Conservation (phyloP, 37 sponge, comb jelly and placozoan genomes). For the Amphimedon queenslandica region DNA sequence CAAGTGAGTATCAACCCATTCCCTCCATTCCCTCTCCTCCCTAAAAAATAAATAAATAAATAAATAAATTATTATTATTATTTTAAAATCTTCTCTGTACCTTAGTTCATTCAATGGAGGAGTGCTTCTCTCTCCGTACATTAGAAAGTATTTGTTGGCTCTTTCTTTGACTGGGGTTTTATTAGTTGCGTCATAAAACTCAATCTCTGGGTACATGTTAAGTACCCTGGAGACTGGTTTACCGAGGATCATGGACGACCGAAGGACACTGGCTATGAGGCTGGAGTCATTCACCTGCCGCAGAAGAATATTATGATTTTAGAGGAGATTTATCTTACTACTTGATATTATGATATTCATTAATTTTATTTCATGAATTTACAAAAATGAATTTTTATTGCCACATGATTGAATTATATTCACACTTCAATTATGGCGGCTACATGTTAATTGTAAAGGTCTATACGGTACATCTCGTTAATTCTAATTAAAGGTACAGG, state of each 20-base stretch:
- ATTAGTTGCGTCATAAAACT: slow-evolving; percentile 44
- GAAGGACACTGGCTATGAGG: slow-evolving; percentile 72
- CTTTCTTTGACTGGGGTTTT: slow-evolving; percentile 33
- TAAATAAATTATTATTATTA: too few relatives aligned
- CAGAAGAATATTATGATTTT: neutral
- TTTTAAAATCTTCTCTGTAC: too few relatives aligned
- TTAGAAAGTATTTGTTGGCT: slow-evolving; percentile 78
- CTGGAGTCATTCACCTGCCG: slow-evolving; percentile 72
- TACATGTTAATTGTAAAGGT: too few relatives aligned
- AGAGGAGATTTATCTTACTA: neutral
- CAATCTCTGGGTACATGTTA: slow-evolving; percentile 66
- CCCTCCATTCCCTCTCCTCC: slow-evolving; percentile 89
- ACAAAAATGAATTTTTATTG: too few relatives aligned
- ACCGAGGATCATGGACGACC: slow-evolving; percentile 31
- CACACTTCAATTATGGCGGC: too few relatives aligned
- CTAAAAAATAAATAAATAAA: slow-evolving; percentile 35
- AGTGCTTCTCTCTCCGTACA: too few relatives aligned
- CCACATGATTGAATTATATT: too few relatives aligned
- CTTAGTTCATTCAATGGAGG: too few relatives aligned
- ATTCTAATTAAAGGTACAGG: too few relatives aligned
- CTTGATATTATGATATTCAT: neutral
- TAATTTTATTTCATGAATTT: too few relatives aligned
- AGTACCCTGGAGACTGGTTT: slow-evolving; percentile 27
- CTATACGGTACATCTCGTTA: too few relatives aligned
- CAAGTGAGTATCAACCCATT: slow-evolving; percentile 91